These are phyloP conservation scores for Sphaerophoria taeniata DNA, from an alignment of 2,888 invertebrate species.

Conservation along the genomic window DNA sequence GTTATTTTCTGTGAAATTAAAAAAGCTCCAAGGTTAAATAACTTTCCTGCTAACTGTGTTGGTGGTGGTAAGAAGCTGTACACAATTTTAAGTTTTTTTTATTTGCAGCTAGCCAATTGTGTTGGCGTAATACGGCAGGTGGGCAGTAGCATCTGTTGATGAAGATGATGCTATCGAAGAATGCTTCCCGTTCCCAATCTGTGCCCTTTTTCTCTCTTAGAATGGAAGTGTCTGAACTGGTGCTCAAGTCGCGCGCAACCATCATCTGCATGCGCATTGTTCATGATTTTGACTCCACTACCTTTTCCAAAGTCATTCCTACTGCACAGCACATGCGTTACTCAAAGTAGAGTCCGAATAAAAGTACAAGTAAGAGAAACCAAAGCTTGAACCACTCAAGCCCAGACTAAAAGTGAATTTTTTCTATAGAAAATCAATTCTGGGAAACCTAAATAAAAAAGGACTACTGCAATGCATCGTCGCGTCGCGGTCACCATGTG, in stretches of 20 bases:
- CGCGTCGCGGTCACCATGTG: background rate
- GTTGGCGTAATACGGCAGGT: slow-evolving; percentile 75
- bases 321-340: slow-evolving; percentile 42
- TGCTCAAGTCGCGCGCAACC: slow-evolving; percentile 61
- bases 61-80: background rate
- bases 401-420: slow-evolving; percentile 22
- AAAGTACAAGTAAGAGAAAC: slow-evolving; percentile 57
- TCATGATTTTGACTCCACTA: slow-evolving; percentile 49
- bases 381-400: slow-evolving; percentile 30
- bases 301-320: background rate
- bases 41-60: slow-evolving; percentile 54
- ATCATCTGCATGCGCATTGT: slow-evolving; percentile 60
- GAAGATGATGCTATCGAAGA: slow-evolving; percentile 31
- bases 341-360: slow-evolving; percentile 34
- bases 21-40: slow-evolving; percentile 70
- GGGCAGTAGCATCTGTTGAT: slow-evolving; percentile 60
- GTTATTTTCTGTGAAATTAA: slow-evolving; percentile 72
- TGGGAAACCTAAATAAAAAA: slow-evolving; percentile 60
- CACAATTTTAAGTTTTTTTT: too few relatives aligned
- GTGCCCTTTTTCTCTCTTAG: slow-evolving; percentile 36
- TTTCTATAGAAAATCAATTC: slow-evolving; percentile 73
- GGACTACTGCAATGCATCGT: slow-evolving; percentile 39
- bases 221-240: slow-evolving; percentile 63
- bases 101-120: slow-evolving; percentile 16
- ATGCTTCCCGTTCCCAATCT: slow-evolving; percentile 54